A percentile compares a stretch with the other conserved stretches of the same genome.
Conservation (phyloP, 1,140 invertebrate genomes). For the Macrobrachium rosenbergii region DNA sequence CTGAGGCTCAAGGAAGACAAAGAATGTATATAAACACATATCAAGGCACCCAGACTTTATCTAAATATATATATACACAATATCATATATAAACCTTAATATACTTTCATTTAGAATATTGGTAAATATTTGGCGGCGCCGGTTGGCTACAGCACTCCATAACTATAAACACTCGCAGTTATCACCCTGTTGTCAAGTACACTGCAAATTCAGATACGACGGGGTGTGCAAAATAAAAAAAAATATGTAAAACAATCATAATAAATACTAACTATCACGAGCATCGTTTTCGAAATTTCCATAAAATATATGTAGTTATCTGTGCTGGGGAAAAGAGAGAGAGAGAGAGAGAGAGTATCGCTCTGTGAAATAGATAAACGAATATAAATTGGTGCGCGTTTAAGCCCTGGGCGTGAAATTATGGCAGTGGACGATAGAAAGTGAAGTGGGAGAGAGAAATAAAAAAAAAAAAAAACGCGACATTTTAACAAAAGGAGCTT, state of each 20-base stretch:
- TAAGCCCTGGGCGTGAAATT: not conserved
- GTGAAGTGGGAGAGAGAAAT: not conserved
- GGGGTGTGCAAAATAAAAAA: slow-evolving; percentile 5
- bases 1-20: too few species aligned
- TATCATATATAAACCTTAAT: too few species aligned
- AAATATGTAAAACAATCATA: slow-evolving; percentile 30
- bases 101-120: too few species aligned
- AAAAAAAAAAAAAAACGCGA: not conserved
- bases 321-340: slow-evolving; percentile 13
- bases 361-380: slow-evolving; percentile 3
- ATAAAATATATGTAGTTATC: slow-evolving; percentile 44
- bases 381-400: slow-evolving; percentile 4
- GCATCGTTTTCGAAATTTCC: slow-evolving; percentile 44
- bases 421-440: not conserved
- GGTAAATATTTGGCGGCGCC: too few species aligned
- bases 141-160: too few species aligned
- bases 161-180: too few species aligned
- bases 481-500: not conserved
- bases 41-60: too few species aligned
- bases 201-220: not conserved
- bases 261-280: slow-evolving; percentile 35
- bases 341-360: slow-evolving; percentile 20
- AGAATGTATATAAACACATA: too few species aligned
- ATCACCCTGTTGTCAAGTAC: too few species aligned
- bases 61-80: too few species aligned